These are phyloP conservation scores for Drosophila truncata DNA, from an alignment of 1,140 invertebrate species.

Conservation along the genomic window DNA sequence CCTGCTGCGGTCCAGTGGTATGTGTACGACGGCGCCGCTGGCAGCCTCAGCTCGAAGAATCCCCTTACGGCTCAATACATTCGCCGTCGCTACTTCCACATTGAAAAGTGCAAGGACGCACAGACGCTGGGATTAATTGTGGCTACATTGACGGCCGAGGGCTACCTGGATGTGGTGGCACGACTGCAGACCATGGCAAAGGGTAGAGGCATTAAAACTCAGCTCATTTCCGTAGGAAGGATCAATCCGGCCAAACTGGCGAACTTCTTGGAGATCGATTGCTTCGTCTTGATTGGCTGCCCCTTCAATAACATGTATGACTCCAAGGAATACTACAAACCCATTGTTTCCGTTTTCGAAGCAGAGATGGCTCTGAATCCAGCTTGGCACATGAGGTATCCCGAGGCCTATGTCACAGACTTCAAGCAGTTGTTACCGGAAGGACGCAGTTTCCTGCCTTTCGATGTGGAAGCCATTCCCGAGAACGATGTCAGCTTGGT, in stretches of 20 bases:
- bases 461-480: conserved; percentile 86
- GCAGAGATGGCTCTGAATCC: conserved; percentile 94
- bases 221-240: conserved; percentile 96
- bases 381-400: conserved; percentile 87
- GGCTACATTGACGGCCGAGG: conserved; percentile 93
- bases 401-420: conserved; percentile 90
- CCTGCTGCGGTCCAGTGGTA: conserved; percentile 83
- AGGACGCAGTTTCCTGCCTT: conserved; percentile 86
- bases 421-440: conserved; percentile 91
- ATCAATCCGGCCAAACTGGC: conserved; percentile 96
- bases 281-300: conserved; percentile 96
- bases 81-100: conserved; percentile 92
- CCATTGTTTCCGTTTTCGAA: conserved; percentile 96
- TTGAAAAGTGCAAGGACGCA: conserved; percentile 96
- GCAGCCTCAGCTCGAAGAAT: conserved; percentile 62
- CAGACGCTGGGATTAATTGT: conserved; percentile 94
- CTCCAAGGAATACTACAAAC: conserved; percentile 94
- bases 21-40: conserved; percentile 62
- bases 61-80: conserved; percentile 87
- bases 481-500: conserved; percentile 90
- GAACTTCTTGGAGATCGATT: conserved; percentile 93
- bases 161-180: conserved; percentile 92
- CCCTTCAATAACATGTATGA: conserved; percentile 94
- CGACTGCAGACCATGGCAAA: conserved; percentile 91
- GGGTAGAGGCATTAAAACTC: conserved; percentile 92